Evolutionary conservation across 2,113 vertebrate species (phyloP), one percentile per base, ranked within the genome.

Genomic region (Ardeotis arabs): DNA sequence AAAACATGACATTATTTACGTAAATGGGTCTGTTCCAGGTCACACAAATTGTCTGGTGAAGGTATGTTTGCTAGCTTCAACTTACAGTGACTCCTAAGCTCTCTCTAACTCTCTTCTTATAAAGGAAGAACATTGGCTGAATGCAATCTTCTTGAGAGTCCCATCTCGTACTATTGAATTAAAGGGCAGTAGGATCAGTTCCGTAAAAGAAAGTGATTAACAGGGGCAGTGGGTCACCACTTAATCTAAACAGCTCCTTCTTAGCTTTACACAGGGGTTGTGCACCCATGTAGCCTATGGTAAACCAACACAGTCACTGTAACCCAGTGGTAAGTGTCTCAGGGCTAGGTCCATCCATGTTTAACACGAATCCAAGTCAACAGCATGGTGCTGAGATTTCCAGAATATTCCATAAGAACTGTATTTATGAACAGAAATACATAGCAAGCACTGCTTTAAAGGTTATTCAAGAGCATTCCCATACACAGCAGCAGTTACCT

Each of bases 1-100:
- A 94, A 99, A 98, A 90, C 96, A 98, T 75, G 98, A 99, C 75
- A 97, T 99, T 70, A 98, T 99, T 90, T 99, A 99, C 37, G 98
- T 99, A 31, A 97, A 99, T 74, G 99, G 99, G 6, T 99, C 98
- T 41, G 98, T 99, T 52, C 99, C 99, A 14, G 99, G 99, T 39
- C 99, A 99, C 97, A 98, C 60, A 37, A 99, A 99, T 95, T 99
- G 99, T 95, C 97, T 99, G 87, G 98, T 99, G 78, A 99, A 99
- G 99, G 99, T 99, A 98, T 66, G 98, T 92, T 74, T 84, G 31
- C 18, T 44, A 16, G 2, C 62, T 92, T 81, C 29, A 84, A 0
- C 28, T 82, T 47, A 25, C 4, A 23, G 29, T 63, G 60, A 18
- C 27, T 60, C n/a, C 6, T 55, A 19, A 69, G 29, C 7, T 83